phyloP scores from a whole-genome alignment of 2,113 vertebrate species.

The Pygoscelis antarcticus region DNA sequence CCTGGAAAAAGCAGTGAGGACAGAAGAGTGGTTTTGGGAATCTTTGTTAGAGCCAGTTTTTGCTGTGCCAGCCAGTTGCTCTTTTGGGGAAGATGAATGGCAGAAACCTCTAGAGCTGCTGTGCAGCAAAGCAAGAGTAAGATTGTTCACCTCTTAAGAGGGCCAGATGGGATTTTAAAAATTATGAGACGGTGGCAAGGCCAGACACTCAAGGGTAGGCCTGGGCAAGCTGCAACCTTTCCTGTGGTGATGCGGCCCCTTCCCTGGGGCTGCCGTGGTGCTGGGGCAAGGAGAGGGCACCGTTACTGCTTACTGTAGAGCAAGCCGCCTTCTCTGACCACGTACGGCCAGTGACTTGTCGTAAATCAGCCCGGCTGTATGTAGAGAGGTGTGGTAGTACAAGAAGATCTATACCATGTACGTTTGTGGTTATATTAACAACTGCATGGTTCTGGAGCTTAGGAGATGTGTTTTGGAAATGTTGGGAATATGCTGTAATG shows the following conservation, averaged over 20 bases:
- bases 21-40: not conserved
- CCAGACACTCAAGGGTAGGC: not conserved
- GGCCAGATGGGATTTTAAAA: not conserved
- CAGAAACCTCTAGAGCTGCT: not conserved
- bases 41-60: not conserved
- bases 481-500: not conserved
- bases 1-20: not conserved
- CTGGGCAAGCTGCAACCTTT: not conserved
- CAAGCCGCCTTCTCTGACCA: too few species aligned
- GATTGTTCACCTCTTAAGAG: not conserved
- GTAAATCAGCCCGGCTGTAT: not conserved
- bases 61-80: not conserved
- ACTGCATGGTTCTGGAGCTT: not conserved
- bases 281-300: not conserved
- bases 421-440: not conserved
- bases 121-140: not conserved
- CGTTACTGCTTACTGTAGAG: accelerated
- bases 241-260: accelerated
- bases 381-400: too few species aligned
- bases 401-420: accelerated
- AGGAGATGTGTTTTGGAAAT: not conserved
- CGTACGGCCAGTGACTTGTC: not conserved
- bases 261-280: not conserved
- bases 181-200: not conserved
- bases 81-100: not conserved